These are phyloP conservation scores for Tigriopus japonicus DNA, from an alignment of 1,140 invertebrate genomes.

Conservation along the genomic window DNA sequence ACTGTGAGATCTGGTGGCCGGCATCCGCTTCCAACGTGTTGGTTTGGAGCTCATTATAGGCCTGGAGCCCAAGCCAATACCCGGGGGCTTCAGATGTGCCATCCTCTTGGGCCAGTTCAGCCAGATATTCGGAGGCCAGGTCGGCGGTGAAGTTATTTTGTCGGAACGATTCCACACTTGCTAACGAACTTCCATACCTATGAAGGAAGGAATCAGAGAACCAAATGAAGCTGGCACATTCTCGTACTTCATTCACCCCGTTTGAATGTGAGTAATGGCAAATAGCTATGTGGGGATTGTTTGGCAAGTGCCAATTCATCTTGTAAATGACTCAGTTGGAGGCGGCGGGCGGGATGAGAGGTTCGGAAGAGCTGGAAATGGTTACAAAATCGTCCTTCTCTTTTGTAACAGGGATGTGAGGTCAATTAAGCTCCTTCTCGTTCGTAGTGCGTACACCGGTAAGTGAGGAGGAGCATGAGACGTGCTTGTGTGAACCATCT, in stretches of 20 bases:
- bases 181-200: conserved; percentile 79
- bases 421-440: too few species aligned
- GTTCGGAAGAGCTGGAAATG: neutral
- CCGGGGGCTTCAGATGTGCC: conserved; percentile 24
- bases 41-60: conserved; percentile 71
- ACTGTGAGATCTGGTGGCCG: conserved; percentile 73
- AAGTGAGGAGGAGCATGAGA: too few species aligned
- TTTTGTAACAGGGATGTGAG: too few species aligned
- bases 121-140: conserved; percentile 37
- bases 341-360: neutral
- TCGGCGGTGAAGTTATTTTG: conserved; percentile 75
- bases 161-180: conserved; percentile 64
- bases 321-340: neutral
- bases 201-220: conserved; percentile 15
- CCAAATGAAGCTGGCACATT: too few species aligned
- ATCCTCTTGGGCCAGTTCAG: conserved; percentile 13
- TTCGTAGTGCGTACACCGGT: too few species aligned
- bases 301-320: too few species aligned
- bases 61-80: conserved; percentile 71
- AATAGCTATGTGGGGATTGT: too few species aligned
- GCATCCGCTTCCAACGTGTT: conserved; percentile 83
- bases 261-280: too few species aligned
- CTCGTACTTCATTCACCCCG: too few species aligned
- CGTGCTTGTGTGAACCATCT: too few species aligned
- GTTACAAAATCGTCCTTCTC: too few species aligned